Evolutionary conservation across 1,140 invertebrate genomes (phyloP).

Genomic region (Aphidius ervi): DNA sequence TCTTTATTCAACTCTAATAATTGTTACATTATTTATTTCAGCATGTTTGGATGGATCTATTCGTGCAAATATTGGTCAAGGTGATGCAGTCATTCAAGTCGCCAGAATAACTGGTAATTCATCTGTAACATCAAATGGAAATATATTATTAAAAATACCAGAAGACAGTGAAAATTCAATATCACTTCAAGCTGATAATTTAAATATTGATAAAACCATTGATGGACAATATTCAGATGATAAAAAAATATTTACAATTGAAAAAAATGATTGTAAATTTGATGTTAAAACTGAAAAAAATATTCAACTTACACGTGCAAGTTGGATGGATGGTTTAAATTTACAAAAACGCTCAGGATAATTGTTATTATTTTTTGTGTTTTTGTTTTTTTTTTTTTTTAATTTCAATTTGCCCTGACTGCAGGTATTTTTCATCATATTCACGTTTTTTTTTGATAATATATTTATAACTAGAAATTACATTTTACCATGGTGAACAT

Average conservation of each 20-base stretch:
- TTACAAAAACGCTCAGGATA: too few species aligned
- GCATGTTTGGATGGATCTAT: constrained; percentile 28
- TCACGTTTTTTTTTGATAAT: too few species aligned
- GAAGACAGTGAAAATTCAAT: constrained; percentile 21
- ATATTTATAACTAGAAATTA: too few species aligned
- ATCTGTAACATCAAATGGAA: constrained; percentile 16
- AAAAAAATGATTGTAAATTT: constrained; percentile 4
- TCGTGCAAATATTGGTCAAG: constrained; percentile 21
- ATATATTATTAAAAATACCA: constrained; percentile 21
- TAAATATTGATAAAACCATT: constrained; percentile 19
- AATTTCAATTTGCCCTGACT: too few species aligned
- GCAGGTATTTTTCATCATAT: too few species aligned
- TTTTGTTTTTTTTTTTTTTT: too few species aligned
- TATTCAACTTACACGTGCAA: constrained; percentile 18
- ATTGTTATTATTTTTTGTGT: too few species aligned
- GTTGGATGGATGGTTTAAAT: constrained; percentile 24
- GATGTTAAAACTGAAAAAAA: constrained; percentile 16
- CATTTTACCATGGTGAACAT: too few species aligned
- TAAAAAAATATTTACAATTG: constrained; percentile 11
- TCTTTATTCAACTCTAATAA: background rate
- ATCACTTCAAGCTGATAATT: constrained; percentile 12
- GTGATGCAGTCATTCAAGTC: constrained; percentile 22
- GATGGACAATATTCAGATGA: constrained; percentile 6
- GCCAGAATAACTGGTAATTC: constrained; percentile 24
- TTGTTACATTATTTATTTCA: constrained; percentile 12